These are phyloP conservation scores for Anguilla marmorata DNA, from an alignment of 2,797 vertebrate genomes.

Conservation along the genomic window DNA sequence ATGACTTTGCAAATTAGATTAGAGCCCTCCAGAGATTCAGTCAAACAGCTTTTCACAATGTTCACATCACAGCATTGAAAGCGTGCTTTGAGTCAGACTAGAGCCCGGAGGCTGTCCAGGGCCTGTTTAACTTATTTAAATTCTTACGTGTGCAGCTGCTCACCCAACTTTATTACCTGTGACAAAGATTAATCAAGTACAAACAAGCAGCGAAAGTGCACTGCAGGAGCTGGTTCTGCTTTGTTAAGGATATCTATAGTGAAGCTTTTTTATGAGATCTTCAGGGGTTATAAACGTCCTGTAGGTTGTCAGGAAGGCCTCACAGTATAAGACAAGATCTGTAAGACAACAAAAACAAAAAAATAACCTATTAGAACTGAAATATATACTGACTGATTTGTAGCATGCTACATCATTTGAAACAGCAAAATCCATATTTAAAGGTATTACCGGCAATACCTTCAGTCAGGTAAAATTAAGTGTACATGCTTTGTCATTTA, in stretches of 20 bases:
- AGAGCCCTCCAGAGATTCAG: neutral
- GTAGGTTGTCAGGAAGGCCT: conserved; percentile 98
- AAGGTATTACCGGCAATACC: neutral
- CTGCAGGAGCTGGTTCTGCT: conserved; percentile 18
- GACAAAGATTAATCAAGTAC: neutral
- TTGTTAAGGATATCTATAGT: conserved; percentile 94
- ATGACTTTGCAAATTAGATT: neutral
- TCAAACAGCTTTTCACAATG: neutral
- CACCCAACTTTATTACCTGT: neutral
- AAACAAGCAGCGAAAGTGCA: neutral
- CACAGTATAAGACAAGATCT: conserved; percentile 98
- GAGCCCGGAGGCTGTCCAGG: neutral
- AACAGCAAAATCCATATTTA: neutral
- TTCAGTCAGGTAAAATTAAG: neutral
- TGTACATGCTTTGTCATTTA: neutral
- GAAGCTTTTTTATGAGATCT: conserved; percentile 97
- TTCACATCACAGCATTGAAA: neutral
- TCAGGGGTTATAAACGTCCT: conserved; percentile 95
- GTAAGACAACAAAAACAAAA: conserved; percentile 43
- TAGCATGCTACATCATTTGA: neutral
- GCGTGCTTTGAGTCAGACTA: neutral
- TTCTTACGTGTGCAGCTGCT: neutral
- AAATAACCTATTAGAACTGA: neutral
- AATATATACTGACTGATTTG: conserved; percentile 18
- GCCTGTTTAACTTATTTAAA: neutral